These are phyloP conservation scores for Phanerotoma sp. DNA, from an alignment of 2,888 invertebrate genomes.

Conservation along the genomic window DNA sequence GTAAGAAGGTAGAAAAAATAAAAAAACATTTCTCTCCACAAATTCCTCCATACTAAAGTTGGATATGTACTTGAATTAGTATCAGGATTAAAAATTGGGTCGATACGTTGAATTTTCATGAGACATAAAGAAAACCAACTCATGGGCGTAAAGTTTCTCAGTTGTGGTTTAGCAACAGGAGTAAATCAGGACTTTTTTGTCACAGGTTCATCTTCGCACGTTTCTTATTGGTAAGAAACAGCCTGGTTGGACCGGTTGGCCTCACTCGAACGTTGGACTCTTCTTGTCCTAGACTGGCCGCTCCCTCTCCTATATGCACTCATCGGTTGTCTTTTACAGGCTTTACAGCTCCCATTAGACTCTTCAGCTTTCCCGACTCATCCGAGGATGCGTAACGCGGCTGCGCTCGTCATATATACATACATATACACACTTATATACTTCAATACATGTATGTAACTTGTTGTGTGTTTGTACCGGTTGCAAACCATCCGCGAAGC, in stretches of 20 bases:
- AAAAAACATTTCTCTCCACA: too few relatives aligned
- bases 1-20: too few relatives aligned
- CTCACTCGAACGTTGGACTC: conserved; percentile 25
- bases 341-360: conserved; percentile 1
- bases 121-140: neutral
- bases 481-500: conserved; percentile 4
- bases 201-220: conserved; percentile 3
- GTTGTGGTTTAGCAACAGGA: too few relatives aligned
- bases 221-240: conserved; percentile 22
- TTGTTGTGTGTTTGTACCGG: neutral
- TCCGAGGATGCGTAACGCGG: conserved; percentile 10
- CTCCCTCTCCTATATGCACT: conserved; percentile 6
- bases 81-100: neutral
- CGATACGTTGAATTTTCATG: conserved; percentile 1
- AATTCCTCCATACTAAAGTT: too few relatives aligned
- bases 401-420: conserved; percentile 2
- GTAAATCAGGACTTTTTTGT: neutral
- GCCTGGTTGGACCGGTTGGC: conserved; percentile 23
- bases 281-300: conserved; percentile 18
- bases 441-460: neutral
- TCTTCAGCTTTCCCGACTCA: conserved; percentile 2
- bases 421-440: too few relatives aligned
- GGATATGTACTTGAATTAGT: too few relatives aligned
- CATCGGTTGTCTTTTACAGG: conserved; percentile 10
- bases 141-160: neutral